Conservation (phyloP, 2,888 invertebrate species). For the Drosophila lutescens region DNA sequence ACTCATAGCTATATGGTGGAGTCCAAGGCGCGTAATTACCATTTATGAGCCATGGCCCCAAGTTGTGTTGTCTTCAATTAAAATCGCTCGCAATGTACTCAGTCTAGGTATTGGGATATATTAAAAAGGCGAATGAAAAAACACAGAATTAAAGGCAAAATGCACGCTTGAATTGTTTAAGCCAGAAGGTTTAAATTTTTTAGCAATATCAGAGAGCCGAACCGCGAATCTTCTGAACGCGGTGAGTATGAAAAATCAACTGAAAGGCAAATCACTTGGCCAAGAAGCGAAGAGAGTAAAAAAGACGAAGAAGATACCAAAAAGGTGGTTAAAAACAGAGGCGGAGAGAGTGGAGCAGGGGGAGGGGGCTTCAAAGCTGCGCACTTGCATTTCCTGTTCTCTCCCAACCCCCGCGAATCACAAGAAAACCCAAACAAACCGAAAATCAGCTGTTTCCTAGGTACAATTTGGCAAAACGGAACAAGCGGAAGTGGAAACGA, state of each 20-base stretch:
- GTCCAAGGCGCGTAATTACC: slow-evolving; percentile 53
- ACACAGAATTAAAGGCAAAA: slow-evolving; percentile 14
- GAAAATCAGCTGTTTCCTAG: slow-evolving; percentile 59
- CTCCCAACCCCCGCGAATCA: slow-evolving; percentile 16
- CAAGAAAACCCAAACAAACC: slow-evolving; percentile 34
- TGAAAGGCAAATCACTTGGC: slow-evolving; percentile 68
- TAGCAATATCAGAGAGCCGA: slow-evolving; percentile 40
- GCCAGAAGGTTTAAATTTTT: slow-evolving; percentile 29
- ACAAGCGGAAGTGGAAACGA: slow-evolving; percentile 58
- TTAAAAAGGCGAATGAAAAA: slow-evolving; percentile 1
- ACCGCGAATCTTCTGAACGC: slow-evolving; percentile 57
- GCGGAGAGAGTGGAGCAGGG: slow-evolving; percentile 3
- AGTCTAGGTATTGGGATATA: slow-evolving; percentile 4
- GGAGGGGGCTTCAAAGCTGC: slow-evolving; percentile 45
- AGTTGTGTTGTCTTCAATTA: slow-evolving; percentile 42
- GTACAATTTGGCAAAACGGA: slow-evolving; percentile 45
- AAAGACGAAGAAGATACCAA: slow-evolving; percentile 62
- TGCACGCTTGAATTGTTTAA: slow-evolving; percentile 31
- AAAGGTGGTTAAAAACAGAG: slow-evolving; percentile 20
- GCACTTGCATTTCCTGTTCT: slow-evolving; percentile 66
- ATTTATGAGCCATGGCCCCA: slow-evolving; percentile 48
- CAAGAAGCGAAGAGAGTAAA: slow-evolving; percentile 39
- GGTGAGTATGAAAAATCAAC: slow-evolving; percentile 68
- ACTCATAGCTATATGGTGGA: slow-evolving; percentile 1
- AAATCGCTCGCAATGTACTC: slow-evolving; percentile 36